Conservation (phyloP, 2,797 vertebrate genomes). For the Sparus aurata region DNA sequence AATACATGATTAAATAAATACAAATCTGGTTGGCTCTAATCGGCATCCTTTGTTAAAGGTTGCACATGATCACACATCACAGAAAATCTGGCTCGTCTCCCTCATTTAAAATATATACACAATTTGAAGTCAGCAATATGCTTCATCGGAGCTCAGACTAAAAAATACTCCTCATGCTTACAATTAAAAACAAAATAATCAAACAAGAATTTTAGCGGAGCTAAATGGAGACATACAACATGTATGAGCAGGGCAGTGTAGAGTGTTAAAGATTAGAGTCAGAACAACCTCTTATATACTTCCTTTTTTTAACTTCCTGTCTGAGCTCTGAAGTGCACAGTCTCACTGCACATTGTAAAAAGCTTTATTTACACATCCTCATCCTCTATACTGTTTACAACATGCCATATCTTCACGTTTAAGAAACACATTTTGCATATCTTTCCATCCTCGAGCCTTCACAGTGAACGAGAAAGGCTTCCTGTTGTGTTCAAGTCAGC, state of each 20-base stretch:
- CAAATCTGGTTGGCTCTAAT: neutral
- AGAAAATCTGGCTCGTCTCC: neutral
- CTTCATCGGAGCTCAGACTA: neutral
- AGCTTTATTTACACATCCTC: neutral
- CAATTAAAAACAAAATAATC: neutral
- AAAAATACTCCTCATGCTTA: neutral
- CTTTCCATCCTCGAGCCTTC: neutral
- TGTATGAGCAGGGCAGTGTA: neutral
- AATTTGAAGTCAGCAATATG: neutral
- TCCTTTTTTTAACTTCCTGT: constrained; percentile 74
- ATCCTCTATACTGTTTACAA: neutral
- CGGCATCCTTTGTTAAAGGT: fast-evolving
- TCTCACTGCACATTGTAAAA: constrained; percentile 3
- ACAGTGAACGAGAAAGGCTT: neutral
- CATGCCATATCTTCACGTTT: neutral
- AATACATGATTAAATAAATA: neutral
- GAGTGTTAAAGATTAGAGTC: constrained; percentile 27
- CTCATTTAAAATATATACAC: constrained; percentile 10
- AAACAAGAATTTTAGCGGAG: neutral
- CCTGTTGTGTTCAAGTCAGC: constrained; percentile 18
- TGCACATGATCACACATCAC: neutral
- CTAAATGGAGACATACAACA: neutral
- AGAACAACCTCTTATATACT: constrained; percentile 59
- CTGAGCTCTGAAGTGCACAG: constrained; percentile 24
- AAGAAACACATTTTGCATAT: constrained; percentile 14